Base-by-base conservation (phyloP, 2,797 vertebrate species). In the Ammospiza maritima region DNA sequence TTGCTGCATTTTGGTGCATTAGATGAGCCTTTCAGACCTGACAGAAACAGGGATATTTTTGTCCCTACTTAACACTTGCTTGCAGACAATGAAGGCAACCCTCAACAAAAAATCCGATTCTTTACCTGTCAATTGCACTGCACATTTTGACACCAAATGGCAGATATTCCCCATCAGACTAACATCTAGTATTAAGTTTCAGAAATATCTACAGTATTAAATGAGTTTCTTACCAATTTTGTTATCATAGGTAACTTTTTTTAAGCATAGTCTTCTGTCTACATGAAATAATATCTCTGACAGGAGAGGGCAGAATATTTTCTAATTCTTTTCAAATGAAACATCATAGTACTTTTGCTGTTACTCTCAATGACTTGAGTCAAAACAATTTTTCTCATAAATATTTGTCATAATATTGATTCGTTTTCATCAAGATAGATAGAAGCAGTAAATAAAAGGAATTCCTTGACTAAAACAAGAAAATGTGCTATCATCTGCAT, bases 71-170 rank as follows among this genome's bases (percentile, higher is more conserved):
- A 32, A 29, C 1, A 15, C 13, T 65, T 50, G 3, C 29, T 58
- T 42, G 16, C 42, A 42, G 16, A 13, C 9, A 56, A 16, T 5
- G 22, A 65, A 50, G 20, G 13, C 5, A 54, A 14, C 4, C 3
- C 25, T 32, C 0, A 0, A 23, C 2, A 3, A 22, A 51, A 15
- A 29, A 38, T 4, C 16, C 21, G 29, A 1, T 48, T 54, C 14
- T 32, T 83, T 19, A 25, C 18, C 19, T 69, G 34, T 36, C n/a
- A 48, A 27, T 27, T 57, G 10, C 38, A 47, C 7, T 57, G 29
- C 25, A 38, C 10, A 10, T 81, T 47, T 51, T 42, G 16, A 58
- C 89, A 88, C 67, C 36, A 95, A 95, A 34, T 85, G 93, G 67
- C 93, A 95, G 58, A 78, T 47, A 23, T 3, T 42, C 10, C 29